phyloP scores from a whole-genome alignment of 2,113 vertebrate genomes.

The Pelobates fuscus region DNA sequence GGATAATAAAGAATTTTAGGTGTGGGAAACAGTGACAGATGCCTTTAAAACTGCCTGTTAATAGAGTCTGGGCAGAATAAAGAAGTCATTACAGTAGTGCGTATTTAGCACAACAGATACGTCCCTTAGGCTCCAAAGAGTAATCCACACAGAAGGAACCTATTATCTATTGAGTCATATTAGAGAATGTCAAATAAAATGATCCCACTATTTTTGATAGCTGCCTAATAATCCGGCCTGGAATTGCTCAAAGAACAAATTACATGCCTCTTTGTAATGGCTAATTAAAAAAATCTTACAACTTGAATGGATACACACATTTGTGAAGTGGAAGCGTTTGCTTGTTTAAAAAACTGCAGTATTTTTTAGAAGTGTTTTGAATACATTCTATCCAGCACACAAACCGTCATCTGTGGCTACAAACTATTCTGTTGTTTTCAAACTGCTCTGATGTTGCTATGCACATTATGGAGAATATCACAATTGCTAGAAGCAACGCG shows the following conservation, averaged over 20 bases:
- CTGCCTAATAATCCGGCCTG: constrained; percentile 20
- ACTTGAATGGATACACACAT: constrained; percentile 15
- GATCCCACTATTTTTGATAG: constrained; percentile 29
- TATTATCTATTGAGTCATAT: constrained; percentile 41
- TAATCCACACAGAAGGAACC: constrained; percentile 39
- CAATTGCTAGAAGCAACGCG: no score
- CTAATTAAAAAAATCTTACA: constrained; percentile 32
- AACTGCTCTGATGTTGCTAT: no score
- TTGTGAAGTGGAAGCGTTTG: neutral
- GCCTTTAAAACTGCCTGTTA: neutral
- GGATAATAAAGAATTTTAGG: no score
- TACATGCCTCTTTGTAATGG: constrained; percentile 3
- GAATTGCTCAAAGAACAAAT: constrained; percentile 11
- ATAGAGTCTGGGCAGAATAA: neutral
- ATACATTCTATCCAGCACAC: neutral
- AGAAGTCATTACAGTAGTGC: constrained; percentile 1
- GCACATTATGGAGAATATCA: no score
- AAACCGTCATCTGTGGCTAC: no score
- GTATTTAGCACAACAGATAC: neutral
- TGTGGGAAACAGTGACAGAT: neutral
- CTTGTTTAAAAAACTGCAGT: no score
- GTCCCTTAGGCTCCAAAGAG: constrained; percentile 11
- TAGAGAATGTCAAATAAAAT: constrained; percentile 28
- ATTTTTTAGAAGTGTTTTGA: neutral
- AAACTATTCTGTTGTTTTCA: no score